Evolutionary conservation across 2,113 vertebrate species (phyloP).

Genomic region (Peromyscus californicus): DNA sequence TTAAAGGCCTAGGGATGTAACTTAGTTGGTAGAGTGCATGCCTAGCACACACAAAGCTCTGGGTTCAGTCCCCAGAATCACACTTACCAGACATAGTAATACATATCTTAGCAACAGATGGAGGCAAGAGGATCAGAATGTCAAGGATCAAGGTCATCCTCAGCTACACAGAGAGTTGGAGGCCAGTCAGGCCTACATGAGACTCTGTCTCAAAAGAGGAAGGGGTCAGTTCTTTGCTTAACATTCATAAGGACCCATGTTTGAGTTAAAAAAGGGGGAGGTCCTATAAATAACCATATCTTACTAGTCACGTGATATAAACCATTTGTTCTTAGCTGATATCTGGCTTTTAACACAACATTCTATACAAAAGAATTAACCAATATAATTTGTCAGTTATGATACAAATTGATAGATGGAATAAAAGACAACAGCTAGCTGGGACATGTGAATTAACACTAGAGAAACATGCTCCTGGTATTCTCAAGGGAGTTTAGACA

Average conservation of each 20-base stretch:
- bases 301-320: not conserved
- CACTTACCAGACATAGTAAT: too few species aligned
- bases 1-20: not conserved
- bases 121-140: too few species aligned
- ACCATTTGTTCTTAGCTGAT: conserved; percentile 27
- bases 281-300: not conserved
- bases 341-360: not conserved
- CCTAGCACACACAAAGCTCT: not conserved
- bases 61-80: not conserved
- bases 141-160: not conserved
- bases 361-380: not conserved
- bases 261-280: not conserved
- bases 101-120: not conserved
- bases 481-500: conserved; percentile 43
- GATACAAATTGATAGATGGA: conserved; percentile 41
- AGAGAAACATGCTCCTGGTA: conserved; percentile 36
- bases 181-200: not conserved
- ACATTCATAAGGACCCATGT: too few species aligned
- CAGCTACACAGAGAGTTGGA: too few species aligned
- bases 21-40: not conserved
- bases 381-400: conserved; percentile 34
- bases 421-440: conserved; percentile 24
- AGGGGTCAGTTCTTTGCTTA: not conserved
- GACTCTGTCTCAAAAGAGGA: not conserved
- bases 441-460: not conserved